Base-by-base conservation (phyloP, 2,888 invertebrate genomes). In the Microctonus brassicae region DNA sequence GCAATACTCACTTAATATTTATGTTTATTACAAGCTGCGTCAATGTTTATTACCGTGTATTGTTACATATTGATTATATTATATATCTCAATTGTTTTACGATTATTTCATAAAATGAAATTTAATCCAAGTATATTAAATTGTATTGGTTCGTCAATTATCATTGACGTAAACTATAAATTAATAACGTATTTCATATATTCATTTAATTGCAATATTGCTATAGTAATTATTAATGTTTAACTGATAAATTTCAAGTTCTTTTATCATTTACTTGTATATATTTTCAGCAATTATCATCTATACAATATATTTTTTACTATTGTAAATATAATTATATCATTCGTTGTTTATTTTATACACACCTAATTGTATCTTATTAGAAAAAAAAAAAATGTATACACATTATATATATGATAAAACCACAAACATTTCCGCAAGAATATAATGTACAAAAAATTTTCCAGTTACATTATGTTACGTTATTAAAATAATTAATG, bases 81-180 rank as follows among this genome's bases (percentile, higher is more conserved):
- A 4, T 13, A 13, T 4, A 3, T 36, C 11, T 4, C 5, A 36
- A 36, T n/a, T n/a, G 36, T 9, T 11, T 11, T 7, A 13, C 9
- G 6, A 13, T 13, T 36, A 4, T 36, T 11, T 1, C 36, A 36
- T 0, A 13, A 57, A 42, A 2, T 20, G 20, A 26, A 55, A 67
- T 63, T 62, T 62, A 22, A 73, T 73, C 42, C 29, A 10, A n/a
- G n/a, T n/a, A n/a, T n/a, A n/a, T n/a, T 24, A n/a, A 47, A 2
- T 47, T 42, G 13, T 52, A 33, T 34, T 22, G 20, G 36, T 64
- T 10, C 34, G 17, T n/a, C 64, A 58, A 70, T 64, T 52, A 52
- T 29, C 22, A 57, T 55, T 34, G 57, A 64, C 61, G 58, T 47
- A 3, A 61, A 73, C 36, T 26, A n/a, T n/a, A n/a, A 26, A 57